Conservation (phyloP, 2,113 vertebrate genomes). For the Physeter macrocephalus region DNA sequence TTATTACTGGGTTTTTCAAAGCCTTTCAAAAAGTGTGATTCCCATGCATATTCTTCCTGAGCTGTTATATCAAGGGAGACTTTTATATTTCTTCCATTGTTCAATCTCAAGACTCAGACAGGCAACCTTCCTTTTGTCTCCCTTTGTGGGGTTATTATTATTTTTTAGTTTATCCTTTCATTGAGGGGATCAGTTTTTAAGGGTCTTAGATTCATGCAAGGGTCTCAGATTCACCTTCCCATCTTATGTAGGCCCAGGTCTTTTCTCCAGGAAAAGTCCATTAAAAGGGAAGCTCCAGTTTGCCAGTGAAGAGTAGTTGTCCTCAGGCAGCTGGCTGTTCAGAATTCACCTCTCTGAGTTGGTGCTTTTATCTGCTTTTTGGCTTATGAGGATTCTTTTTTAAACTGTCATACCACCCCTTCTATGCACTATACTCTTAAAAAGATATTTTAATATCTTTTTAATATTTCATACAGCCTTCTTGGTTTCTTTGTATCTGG, state of each 20-base stretch:
- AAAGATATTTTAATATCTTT: neutral
- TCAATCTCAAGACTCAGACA: neutral
- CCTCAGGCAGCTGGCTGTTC: neutral
- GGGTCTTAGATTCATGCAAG: neutral
- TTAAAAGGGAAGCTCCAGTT: neutral
- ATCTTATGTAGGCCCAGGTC: too few species aligned
- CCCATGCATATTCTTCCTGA: neutral
- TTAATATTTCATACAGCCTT: neutral
- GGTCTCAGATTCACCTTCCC: neutral
- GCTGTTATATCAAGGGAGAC: neutral
- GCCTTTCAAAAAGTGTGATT: neutral
- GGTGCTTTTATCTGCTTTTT: neutral
- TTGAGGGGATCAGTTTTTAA: neutral
- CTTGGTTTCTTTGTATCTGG: conserved; percentile 32
- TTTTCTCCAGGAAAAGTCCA: neutral
- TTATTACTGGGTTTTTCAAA: neutral
- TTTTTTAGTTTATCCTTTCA: neutral
- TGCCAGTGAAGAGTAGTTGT: neutral
- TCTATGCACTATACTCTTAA: neutral
- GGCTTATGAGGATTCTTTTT: neutral
- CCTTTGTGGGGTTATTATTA: neutral
- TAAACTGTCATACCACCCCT: neutral
- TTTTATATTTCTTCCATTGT: neutral
- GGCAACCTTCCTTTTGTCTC: neutral
- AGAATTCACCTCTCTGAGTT: neutral